Evolutionary conservation across 2,113 vertebrate genomes (phyloP), one percentile per base, ranked within the genome.

Genomic region (Budorcas taxicolor): DNA sequence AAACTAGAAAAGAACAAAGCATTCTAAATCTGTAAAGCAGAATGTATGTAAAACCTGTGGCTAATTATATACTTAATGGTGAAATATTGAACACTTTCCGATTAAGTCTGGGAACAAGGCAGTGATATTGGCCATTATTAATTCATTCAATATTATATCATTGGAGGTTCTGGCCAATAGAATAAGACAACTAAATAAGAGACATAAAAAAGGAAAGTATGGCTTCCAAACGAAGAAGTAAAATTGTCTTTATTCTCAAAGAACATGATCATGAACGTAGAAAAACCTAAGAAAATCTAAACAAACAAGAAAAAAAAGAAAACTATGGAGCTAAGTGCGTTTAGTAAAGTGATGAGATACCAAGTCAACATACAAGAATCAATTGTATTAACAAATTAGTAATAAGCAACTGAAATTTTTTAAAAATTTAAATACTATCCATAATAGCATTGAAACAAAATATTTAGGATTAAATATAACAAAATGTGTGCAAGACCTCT

Each of bases 171-270:
- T 67, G 87, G 76, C 40, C 31, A 88, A 62, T 45, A 55, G 16
- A 52, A 13, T 87, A 87, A 87, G 60, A 95, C 1, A 74, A 94
- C 21, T 71, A 94, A 93, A 2, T 57, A 95, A 57, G 87, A 81
- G 57, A 10, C 52, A 85, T 43, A 21, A 19, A 84, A 62, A 91
- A 83, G 12, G 81, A 55, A 83, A 53, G 4, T 27, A 55, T 83
- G 50, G 12, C 50, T 83, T 67, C 5, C 3, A 80, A 92, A 93
- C 3, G 13, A 84, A 96, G 43, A 86, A 53, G 33, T 81, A 85
- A 95, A 91, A 80, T 16, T 67, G 9, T 94, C 16, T 83, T 81
- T 86, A 33, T 92, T 93, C 93, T 95, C 52, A 81, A 95, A 96
- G 33, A 91, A 80, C 33, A 93, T 76, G 33, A 47, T 57, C 17